phyloP scores from a whole-genome alignment of 1,140 invertebrate species.

The Medauroidea extradentata region DNA sequence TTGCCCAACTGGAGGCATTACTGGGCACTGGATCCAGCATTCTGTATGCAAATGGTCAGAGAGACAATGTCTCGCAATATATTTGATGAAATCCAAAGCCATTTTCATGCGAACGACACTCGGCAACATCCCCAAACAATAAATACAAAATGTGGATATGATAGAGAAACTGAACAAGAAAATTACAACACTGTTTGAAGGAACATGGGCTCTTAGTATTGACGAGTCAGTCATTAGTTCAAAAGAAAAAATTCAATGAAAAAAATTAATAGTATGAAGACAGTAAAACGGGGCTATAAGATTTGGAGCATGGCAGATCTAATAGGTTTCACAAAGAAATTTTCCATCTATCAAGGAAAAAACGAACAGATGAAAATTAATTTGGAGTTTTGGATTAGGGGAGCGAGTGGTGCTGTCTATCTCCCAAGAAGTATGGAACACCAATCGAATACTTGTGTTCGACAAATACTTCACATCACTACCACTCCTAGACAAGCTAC shows the following conservation, averaged over 20 bases:
- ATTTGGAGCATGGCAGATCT: slow-evolving; percentile 15
- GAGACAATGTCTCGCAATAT: slow-evolving; percentile 6
- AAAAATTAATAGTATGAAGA: no score
- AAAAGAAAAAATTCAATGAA: neutral
- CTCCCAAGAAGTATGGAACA: slow-evolving; percentile 12
- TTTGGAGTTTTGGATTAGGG: neutral
- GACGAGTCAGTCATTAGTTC: slow-evolving; percentile 19
- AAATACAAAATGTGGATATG: slow-evolving; percentile 2
- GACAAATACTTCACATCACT: slow-evolving; percentile 21
- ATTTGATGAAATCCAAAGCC: slow-evolving; percentile 4
- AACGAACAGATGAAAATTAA: neutral
- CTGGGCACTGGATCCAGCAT: no score
- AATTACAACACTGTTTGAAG: slow-evolving; percentile 6
- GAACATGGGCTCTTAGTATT: slow-evolving; percentile 11
- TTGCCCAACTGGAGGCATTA: no score
- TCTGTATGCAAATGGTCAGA: neutral
- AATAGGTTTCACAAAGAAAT: slow-evolving; percentile 10
- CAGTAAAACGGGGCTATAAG: slow-evolving; percentile 4
- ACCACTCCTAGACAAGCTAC: slow-evolving; percentile 14
- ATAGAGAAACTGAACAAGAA: neutral
- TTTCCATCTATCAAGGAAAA: slow-evolving; percentile 20
- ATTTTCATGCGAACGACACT: slow-evolving; percentile 9
- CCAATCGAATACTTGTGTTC: slow-evolving; percentile 8
- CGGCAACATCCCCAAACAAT: no score
- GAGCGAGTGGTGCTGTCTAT: neutral